These are phyloP conservation scores for Microcebus griseorufus DNA, from an alignment of 2,113 vertebrate species.

Conservation along the genomic window DNA sequence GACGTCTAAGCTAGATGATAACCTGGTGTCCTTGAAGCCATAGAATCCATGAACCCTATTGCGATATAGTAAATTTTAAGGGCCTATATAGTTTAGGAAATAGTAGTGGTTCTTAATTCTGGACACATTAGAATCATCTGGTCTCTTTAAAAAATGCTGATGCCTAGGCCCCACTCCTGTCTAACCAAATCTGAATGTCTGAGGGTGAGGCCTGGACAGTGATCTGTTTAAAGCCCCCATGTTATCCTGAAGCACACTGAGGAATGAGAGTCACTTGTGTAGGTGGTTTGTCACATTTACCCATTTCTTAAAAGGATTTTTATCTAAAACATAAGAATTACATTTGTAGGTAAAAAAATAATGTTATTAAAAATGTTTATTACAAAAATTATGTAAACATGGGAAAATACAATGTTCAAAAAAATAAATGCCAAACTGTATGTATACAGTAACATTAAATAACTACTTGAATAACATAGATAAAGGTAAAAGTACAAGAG, in stretches of 20 bases:
- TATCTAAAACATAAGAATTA: background rate
- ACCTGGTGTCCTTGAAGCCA: background rate
- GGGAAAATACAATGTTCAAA: background rate
- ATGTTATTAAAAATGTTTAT: background rate
- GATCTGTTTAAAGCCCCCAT: background rate
- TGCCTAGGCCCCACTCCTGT: background rate
- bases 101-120: background rate
- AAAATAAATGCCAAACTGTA: background rate
- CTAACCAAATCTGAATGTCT: slow-evolving; percentile 9
- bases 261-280: background rate
- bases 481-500: background rate
- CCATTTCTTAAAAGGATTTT: background rate
- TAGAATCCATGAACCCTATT: background rate
- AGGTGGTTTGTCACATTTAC: background rate
- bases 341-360: slow-evolving; percentile 22
- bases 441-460: background rate
- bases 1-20: background rate
- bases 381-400: background rate
- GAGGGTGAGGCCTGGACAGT: background rate
- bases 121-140: background rate
- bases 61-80: background rate
- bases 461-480: background rate
- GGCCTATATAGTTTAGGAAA: background rate
- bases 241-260: background rate
- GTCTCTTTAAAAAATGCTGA: background rate